phyloP scores from a whole-genome alignment of 2,888 invertebrate species.

The Tetanocera ferruginea region DNA sequence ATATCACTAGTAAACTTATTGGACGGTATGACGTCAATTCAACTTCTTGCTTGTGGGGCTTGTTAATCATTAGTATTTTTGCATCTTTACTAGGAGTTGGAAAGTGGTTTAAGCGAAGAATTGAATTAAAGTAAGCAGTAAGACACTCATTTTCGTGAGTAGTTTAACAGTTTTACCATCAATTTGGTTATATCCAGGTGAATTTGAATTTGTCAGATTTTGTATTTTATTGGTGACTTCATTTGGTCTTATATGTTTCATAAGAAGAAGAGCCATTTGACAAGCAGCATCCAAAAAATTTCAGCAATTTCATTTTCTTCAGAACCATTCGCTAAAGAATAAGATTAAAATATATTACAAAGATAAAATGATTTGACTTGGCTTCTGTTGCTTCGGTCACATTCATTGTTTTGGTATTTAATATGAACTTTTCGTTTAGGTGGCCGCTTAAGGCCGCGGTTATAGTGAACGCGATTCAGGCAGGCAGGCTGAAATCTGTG shows the following conservation, averaged over 20 bases:
- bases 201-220: conserved; percentile 25
- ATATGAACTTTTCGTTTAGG: conserved; percentile 24
- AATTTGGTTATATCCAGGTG: conserved; percentile 32
- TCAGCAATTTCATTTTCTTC: conserved; percentile 21
- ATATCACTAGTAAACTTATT: too few relatives aligned
- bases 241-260: too few relatives aligned
- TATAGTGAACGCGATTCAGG: too few relatives aligned
- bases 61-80: too few relatives aligned
- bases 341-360: conserved; percentile 22
- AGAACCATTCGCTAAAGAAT: not conserved
- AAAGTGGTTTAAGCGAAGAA: too few relatives aligned
- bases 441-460: conserved; percentile 25
- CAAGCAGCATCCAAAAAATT: too few relatives aligned
- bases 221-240: conserved; percentile 18
- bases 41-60: too few relatives aligned
- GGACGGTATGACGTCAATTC: too few relatives aligned
- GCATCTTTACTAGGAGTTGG: too few relatives aligned
- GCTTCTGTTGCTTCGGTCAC: conserved; percentile 27
- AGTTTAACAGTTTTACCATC: conserved; percentile 27
- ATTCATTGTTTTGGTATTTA: conserved; percentile 15
- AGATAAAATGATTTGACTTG: conserved; percentile 21
- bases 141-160: conserved; percentile 25
- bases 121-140: conserved; percentile 11
- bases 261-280: too few relatives aligned
- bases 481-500: too few relatives aligned